phyloP scores from a whole-genome alignment of 1,140 invertebrate species.

The Drosophila nigromelanica region DNA sequence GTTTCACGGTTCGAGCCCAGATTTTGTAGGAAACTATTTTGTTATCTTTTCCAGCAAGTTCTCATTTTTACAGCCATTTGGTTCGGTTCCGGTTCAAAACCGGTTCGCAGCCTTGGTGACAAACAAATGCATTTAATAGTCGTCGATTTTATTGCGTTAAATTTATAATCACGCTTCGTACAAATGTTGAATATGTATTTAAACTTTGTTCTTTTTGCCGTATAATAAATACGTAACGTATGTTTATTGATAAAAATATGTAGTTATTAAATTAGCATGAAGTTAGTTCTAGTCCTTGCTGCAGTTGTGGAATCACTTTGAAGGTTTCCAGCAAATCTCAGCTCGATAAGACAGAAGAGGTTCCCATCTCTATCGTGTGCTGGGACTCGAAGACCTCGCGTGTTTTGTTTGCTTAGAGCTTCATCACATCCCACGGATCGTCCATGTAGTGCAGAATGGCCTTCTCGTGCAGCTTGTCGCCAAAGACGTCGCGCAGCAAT shows the following conservation, averaged over 20 bases:
- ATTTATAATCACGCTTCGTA: conserved; percentile 52
- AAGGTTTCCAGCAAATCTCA: conserved; percentile 7
- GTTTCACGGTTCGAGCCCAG: too few relatives aligned
- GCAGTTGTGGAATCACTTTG: conserved; percentile 38
- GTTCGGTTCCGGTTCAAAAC: too few relatives aligned
- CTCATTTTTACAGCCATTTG: too few relatives aligned
- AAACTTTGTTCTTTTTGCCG: conserved; percentile 25
- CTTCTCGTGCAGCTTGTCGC: conserved; percentile 70
- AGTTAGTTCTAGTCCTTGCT: conserved; percentile 42
- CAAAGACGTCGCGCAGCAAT: conserved; percentile 78
- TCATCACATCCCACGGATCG: conserved; percentile 82
- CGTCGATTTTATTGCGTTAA: conserved; percentile 43
- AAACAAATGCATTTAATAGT: conserved; percentile 13
- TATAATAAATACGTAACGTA: conserved; percentile 74
- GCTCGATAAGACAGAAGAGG: too few relatives aligned
- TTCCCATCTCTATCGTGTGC: too few relatives aligned
- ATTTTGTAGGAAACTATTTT: too few relatives aligned
- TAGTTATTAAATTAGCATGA: conserved; percentile 44
- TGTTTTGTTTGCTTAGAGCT: conserved; percentile 60
- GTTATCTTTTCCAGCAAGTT: too few relatives aligned
- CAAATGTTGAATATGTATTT: conserved; percentile 42
- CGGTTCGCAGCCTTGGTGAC: too few relatives aligned
- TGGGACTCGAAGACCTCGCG: neutral
- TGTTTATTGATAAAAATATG: conserved; percentile 62
- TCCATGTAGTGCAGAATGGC: conserved; percentile 80